Conservation (phyloP, 2,888 invertebrate genomes). For the Mantis religiosa region DNA sequence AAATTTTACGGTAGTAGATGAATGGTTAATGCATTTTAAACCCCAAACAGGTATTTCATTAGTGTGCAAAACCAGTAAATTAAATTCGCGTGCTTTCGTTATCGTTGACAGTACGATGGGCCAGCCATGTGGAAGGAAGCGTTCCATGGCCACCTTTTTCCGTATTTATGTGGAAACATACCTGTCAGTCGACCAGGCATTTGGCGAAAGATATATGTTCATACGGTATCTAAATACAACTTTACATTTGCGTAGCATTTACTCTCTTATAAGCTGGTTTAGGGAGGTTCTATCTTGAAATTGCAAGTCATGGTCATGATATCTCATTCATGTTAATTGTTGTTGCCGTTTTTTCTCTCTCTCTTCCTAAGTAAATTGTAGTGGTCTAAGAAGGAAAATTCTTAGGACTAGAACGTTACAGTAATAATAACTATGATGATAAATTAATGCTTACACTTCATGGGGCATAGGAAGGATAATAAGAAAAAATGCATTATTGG, state of each 20-base stretch:
- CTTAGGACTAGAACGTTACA: no score
- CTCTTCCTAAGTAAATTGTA: no score
- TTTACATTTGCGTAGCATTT: background rate
- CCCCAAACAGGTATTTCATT: background rate
- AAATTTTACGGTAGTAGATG: background rate
- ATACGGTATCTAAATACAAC: background rate
- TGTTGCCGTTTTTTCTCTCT: no score
- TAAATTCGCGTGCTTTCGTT: background rate
- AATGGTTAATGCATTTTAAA: background rate
- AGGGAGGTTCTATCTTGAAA: background rate
- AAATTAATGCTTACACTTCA: no score
- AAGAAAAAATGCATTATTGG: no score
- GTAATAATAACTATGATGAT: no score
- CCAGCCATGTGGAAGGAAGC: background rate
- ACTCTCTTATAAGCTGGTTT: background rate
- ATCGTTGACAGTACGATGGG: background rate
- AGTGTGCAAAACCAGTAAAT: background rate
- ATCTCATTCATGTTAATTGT: no score
- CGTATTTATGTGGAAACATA: background rate
- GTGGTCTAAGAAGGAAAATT: no score
- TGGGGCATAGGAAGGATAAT: no score
- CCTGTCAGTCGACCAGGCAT: background rate
- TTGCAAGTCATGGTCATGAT: no score
- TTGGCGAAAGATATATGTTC: background rate
- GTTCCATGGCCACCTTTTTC: background rate